Conservation (phyloP, 2,113 vertebrate species). For the Mionectes macconnelli region DNA sequence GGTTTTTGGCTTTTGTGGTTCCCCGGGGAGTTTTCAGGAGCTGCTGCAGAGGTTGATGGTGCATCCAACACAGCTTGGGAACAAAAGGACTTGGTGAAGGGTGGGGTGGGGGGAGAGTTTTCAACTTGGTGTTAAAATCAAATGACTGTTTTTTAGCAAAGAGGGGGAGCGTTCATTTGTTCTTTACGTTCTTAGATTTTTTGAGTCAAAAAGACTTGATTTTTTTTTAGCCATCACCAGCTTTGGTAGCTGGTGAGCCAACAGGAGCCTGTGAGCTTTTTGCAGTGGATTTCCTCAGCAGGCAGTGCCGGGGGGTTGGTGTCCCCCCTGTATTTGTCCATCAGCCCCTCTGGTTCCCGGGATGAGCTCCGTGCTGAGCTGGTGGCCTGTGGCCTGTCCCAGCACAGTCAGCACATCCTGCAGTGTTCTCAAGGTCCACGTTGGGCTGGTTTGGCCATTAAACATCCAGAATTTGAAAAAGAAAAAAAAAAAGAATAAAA, state of each 20-base stretch:
- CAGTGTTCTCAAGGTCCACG: neutral
- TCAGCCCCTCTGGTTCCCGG: neutral
- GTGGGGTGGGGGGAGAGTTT: neutral
- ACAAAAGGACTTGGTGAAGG: neutral
- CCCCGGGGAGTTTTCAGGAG: neutral
- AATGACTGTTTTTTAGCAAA: neutral
- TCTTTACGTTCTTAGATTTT: neutral
- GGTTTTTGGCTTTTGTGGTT: neutral
- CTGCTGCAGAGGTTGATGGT: neutral
- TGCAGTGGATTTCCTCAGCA: neutral
- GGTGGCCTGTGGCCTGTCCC: neutral
- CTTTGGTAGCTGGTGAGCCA: neutral
- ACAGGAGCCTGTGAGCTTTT: neutral
- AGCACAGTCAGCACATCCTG: neutral
- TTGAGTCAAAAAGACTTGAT: neutral
- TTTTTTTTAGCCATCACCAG: neutral
- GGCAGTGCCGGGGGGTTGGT: fast-evolving
- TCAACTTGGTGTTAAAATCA: neutral
- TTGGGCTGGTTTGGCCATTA: neutral
- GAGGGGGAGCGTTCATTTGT: neutral
- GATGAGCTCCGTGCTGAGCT: neutral
- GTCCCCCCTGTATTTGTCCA: neutral
- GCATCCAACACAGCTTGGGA: neutral
- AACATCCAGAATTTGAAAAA: neutral
- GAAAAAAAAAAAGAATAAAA: neutral